Conservation (phyloP, 2,888 invertebrate species). For the Eristalis intricaria region DNA sequence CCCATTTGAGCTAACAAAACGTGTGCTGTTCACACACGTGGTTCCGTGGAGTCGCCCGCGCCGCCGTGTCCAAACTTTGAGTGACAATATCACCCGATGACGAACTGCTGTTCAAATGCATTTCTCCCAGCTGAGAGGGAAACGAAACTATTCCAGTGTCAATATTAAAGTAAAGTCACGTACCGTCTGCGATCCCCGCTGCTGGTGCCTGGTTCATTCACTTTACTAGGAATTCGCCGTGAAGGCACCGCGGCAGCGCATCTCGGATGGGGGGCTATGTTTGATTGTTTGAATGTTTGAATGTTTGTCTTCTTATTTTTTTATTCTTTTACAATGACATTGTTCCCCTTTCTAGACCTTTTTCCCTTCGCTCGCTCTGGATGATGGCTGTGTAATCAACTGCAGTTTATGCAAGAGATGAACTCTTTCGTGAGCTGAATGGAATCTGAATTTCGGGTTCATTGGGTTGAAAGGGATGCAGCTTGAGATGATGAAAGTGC, state of each 20-base stretch:
- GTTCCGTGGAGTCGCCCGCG: not conserved
- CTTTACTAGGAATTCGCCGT: constrained; percentile 41
- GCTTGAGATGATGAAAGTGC: not conserved
- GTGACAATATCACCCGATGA: constrained; percentile 44
- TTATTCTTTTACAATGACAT: not conserved
- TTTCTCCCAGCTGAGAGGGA: constrained; percentile 25
- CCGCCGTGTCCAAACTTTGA: constrained; percentile 12
- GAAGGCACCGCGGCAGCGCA: not conserved
- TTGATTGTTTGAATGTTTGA: constrained; percentile 4
- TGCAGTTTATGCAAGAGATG: not conserved
- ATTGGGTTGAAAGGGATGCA: not conserved
- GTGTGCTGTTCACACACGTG: constrained; percentile 33
- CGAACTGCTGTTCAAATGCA: constrained; percentile 67
- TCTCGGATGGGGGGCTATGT: not conserved
- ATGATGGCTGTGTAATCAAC: not conserved
- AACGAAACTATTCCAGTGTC: constrained; percentile 45
- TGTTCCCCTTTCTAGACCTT: not conserved
- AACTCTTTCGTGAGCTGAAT: not conserved
- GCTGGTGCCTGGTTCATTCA: constrained; percentile 40
- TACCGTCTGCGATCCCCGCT: constrained; percentile 10
- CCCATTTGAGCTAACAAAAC: constrained; percentile 28
- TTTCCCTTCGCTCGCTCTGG: not conserved
- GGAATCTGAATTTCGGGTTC: not conserved
- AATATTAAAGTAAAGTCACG: constrained; percentile 71
- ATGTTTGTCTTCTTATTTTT: not conserved